Percentiles rank a stretch among this genome's conserved stretches.
These are phyloP conservation scores for Apotomis capreana DNA, from an alignment of 2,888 invertebrate genomes.

Conservation along the genomic window DNA sequence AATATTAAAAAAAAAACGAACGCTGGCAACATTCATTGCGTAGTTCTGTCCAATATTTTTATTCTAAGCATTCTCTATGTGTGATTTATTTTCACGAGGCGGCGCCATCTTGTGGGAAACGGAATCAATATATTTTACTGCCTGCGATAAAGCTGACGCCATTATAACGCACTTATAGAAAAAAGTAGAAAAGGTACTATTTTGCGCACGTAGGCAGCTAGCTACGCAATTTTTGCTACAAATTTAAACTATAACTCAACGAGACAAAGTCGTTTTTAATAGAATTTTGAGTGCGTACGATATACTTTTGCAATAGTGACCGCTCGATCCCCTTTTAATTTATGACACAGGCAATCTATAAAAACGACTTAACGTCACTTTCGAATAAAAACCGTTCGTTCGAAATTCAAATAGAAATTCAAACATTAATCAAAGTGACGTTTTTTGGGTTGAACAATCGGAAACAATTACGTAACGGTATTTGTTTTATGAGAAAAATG, in stretches of 20 bases:
- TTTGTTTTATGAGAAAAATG: conserved; percentile 17
- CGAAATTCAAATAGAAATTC: conserved; percentile 31
- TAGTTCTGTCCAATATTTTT: conserved; percentile 26
- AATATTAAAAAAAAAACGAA: background rate
- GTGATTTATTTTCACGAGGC: conserved; percentile 30
- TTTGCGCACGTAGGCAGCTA: conserved; percentile 3
- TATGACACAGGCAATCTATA: conserved; percentile 28
- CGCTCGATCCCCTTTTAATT: conserved; percentile 21
- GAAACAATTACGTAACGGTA: conserved; percentile 24
- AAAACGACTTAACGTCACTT: conserved; percentile 16
- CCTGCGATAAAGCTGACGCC: conserved; percentile 30
- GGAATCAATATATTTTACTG: conserved; percentile 40
- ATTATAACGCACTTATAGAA: conserved; percentile 24
- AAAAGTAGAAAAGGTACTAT: conserved; percentile 16
- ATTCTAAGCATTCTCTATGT: conserved; percentile 26
- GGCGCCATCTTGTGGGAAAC: conserved; percentile 39
- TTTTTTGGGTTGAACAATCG: conserved; percentile 24
- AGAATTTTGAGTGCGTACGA: background rate
- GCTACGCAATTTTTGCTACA: background rate
- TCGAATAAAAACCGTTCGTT: conserved; percentile 21
- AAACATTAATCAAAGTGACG: conserved; percentile 24
- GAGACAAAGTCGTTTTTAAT: background rate
- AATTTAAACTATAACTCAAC: background rate
- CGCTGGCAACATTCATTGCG: conserved; percentile 10
- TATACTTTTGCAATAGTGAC: conserved; percentile 14